These are phyloP conservation scores for Coreoperca whiteheadi DNA, from an alignment of 2,113 vertebrate species.

Conservation along the genomic window DNA sequence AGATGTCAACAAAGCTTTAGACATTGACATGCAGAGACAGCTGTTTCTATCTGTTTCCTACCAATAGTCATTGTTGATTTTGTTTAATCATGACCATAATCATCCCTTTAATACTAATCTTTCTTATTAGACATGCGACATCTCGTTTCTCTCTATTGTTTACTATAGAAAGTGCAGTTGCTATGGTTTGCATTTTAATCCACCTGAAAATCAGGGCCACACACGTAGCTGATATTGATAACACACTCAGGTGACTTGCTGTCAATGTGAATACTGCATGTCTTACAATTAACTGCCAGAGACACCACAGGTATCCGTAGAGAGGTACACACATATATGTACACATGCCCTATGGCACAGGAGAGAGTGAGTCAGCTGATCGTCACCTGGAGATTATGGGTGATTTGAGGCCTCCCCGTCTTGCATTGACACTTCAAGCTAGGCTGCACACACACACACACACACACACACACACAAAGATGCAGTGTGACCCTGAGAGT, in stretches of 20 bases:
- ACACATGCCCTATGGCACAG: neutral
- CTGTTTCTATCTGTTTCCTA: too few relatives aligned
- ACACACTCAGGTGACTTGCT: neutral
- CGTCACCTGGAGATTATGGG: constrained; percentile 14
- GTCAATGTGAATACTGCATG: neutral
- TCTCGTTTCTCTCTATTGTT: too few relatives aligned
- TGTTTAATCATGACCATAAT: too few relatives aligned
- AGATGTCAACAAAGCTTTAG: too few relatives aligned
- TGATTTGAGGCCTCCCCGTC: constrained; percentile 12
- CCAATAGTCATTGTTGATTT: too few relatives aligned
- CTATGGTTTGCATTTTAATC: neutral
- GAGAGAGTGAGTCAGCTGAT: constrained; percentile 21
- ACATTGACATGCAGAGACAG: too few relatives aligned
- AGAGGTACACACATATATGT: constrained; percentile 2
- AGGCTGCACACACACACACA: constrained; percentile 14
- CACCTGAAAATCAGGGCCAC: too few relatives aligned
- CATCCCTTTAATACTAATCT: neutral
- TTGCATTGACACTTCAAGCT: constrained; percentile 3
- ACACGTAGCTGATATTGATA: neutral
- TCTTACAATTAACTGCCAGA: neutral
- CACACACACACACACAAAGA: constrained; percentile 14
- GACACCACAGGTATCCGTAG: neutral
- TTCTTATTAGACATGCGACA: neutral
- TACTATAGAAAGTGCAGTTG: neutral
- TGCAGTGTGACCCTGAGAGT: constrained; percentile 11